These are phyloP conservation scores for Cervus canadensis DNA, from an alignment of 2,113 vertebrate species.

Conservation along the genomic window DNA sequence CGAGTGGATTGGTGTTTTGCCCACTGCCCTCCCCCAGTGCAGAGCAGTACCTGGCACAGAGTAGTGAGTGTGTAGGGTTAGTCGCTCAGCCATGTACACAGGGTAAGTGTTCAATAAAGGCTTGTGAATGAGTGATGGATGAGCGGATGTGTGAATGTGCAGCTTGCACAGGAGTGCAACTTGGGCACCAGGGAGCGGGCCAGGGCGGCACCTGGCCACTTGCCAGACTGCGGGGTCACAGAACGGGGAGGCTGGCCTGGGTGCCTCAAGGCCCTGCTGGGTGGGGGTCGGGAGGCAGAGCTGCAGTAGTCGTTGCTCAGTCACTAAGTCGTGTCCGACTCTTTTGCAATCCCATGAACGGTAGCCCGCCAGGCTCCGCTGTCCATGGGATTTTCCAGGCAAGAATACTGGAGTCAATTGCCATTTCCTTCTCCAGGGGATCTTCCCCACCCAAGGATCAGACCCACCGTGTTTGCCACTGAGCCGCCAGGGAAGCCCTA, in stretches of 20 bases:
- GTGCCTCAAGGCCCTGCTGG: no score
- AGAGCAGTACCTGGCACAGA: fast-evolving
- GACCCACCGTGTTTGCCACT: fast-evolving
- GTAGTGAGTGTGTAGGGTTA: background rate
- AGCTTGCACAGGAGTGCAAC: no score
- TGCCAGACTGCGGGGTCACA: fast-evolving
- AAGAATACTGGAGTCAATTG: background rate
- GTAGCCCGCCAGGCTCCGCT: background rate
- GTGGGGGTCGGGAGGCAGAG: background rate
- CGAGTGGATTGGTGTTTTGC: fast-evolving
- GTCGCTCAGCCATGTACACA: fast-evolving
- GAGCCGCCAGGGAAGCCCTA: background rate
- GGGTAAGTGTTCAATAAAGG: background rate
- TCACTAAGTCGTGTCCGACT: background rate
- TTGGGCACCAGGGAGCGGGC: background rate
- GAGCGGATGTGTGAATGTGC: no score
- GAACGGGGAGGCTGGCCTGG: no score
- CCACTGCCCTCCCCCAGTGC: fast-evolving
- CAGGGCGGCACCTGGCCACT: background rate
- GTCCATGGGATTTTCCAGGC: background rate
- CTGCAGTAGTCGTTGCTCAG: fast-evolving
- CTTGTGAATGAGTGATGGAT: background rate
- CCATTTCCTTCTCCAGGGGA: background rate
- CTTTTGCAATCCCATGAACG: background rate
- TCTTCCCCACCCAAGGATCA: background rate